Evolutionary conservation across 1,140 invertebrate species (phyloP), one percentile per base, ranked within the genome.

Genomic region (Lordiphosa collinella): DNA sequence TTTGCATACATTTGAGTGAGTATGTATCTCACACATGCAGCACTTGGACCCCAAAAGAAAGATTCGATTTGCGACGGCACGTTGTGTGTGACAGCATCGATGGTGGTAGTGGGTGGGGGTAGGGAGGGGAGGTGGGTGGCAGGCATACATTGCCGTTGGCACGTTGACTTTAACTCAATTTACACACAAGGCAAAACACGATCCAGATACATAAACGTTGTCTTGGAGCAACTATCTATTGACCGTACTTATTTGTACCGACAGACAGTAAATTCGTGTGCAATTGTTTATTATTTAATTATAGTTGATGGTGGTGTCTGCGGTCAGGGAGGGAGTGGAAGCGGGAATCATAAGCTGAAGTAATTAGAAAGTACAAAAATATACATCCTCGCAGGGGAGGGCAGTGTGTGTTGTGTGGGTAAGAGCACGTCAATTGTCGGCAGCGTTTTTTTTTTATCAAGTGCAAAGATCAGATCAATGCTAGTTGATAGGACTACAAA

Each of bases 251-350:
- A 73, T 67, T 55, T 73, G 44, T 53, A 60, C 25, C 29, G 36
- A 56, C 57, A 38, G 36, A 56, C 57, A 38, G 41, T 31, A 44
- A 50, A 48, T 69, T 46, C 50, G 74, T 68, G 46, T 61, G 52
- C 54, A 64, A 65, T 59, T 75, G 71, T 56, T 75, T 75, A 64
- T 75, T 52, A 75, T 75, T 75, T 64, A 75, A 75, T 75, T 75
- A 75, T 46, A 55, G 44, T 61, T 49, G 50, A 72, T 71, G 62
- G n/a, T n/a, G n/a, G n/a, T 46, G 14, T 31, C 12, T 44, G 22
- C 35, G 38, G 41, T 50, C 56, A 46, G 51, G 37, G 34, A 53
- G 53, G 40, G 25, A 29, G 11, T n/a, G 18, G 18, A 3, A 5
- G 18, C 18, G 0, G 25, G 25, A 29, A 29, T 29, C 7, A 29